Percentiles rank a stretch among this genome's conserved stretches.
Evolutionary conservation across 1,140 invertebrate genomes (phyloP).

Genomic region (Coboldia fuscipes): DNA sequence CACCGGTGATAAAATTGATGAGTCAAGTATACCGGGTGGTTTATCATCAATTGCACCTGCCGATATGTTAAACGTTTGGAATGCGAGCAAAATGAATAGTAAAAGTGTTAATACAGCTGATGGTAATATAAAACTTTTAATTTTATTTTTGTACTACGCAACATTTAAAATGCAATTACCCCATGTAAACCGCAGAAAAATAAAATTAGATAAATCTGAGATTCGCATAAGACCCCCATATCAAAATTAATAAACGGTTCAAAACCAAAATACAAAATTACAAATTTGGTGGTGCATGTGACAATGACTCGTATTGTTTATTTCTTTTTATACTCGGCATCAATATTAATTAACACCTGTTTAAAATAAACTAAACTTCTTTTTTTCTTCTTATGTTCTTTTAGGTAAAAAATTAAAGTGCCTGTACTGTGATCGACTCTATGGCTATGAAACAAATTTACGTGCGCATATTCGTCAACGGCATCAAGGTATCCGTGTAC

Average conservation of each 20-base stretch:
- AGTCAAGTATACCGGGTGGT: slow-evolving; percentile 16
- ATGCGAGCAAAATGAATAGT: slow-evolving; percentile 21
- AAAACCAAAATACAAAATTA: no score
- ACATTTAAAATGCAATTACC: no score
- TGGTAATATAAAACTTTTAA: slow-evolving; percentile 7
- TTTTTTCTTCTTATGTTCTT: slow-evolving; percentile 8
- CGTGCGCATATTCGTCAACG: slow-evolving; percentile 73
- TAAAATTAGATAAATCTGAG: no score
- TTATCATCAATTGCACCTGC: slow-evolving; percentile 18
- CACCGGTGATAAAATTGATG: slow-evolving; percentile 24
- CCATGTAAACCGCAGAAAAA: no score
- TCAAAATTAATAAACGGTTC: no score
- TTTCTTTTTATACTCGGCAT: no score
- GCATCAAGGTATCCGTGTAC: slow-evolving; percentile 73
- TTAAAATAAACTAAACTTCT: no score
- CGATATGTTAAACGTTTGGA: slow-evolving; percentile 22
- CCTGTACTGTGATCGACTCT: slow-evolving; percentile 76
- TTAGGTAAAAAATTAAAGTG: slow-evolving; percentile 76
- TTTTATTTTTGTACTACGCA: no score
- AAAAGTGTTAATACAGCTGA: slow-evolving; percentile 21
- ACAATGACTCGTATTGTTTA: no score
- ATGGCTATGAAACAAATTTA: slow-evolving; percentile 80
- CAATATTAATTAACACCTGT: no score
- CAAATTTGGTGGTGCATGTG: no score
- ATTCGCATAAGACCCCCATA: no score